These are phyloP conservation scores for Piscicola geometra DNA, from an alignment of 2,888 invertebrate genomes.

Conservation along the genomic window DNA sequence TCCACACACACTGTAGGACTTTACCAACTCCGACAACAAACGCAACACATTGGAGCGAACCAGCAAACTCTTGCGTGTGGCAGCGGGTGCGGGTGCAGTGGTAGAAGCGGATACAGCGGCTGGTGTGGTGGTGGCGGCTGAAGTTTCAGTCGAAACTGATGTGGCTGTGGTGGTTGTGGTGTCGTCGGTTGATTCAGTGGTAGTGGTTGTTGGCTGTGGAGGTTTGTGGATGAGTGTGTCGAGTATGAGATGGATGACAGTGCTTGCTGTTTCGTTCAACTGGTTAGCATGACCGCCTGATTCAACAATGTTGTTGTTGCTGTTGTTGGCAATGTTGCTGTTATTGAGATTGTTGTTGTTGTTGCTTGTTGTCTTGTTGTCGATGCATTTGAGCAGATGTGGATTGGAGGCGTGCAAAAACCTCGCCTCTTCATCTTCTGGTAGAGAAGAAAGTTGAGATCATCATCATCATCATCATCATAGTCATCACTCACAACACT, in stretches of 20 bases:
- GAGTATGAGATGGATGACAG: slow-evolving; percentile 6
- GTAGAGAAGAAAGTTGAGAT: too few relatives aligned
- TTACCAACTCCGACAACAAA: slow-evolving; percentile 72
- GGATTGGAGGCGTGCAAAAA: slow-evolving; percentile 61
- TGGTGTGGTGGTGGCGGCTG: not conserved
- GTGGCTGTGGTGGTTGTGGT: slow-evolving; percentile 58
- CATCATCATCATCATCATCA: not conserved
- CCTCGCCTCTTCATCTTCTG: slow-evolving; percentile 64
- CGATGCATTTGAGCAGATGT: slow-evolving; percentile 58
- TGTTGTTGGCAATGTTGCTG: not conserved
- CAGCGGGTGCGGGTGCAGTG: not conserved
- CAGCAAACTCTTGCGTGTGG: slow-evolving; percentile 59
- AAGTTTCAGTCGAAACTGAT: not conserved
- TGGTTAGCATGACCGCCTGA: not conserved
- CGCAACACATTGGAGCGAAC: slow-evolving; percentile 70
- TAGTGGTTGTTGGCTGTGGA: not conserved
- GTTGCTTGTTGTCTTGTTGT: not conserved
- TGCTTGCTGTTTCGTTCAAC: slow-evolving; percentile 5
- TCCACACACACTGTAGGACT: slow-evolving; percentile 72
- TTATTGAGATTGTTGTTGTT: not conserved
- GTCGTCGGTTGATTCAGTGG: not conserved
- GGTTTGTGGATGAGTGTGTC: slow-evolving; percentile 7
- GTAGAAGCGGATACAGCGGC: not conserved
- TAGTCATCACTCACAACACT: not conserved
- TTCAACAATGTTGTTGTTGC: not conserved